These are phyloP conservation scores for Apotomis capreana DNA, from an alignment of 2,888 invertebrate species.

Conservation along the genomic window DNA sequence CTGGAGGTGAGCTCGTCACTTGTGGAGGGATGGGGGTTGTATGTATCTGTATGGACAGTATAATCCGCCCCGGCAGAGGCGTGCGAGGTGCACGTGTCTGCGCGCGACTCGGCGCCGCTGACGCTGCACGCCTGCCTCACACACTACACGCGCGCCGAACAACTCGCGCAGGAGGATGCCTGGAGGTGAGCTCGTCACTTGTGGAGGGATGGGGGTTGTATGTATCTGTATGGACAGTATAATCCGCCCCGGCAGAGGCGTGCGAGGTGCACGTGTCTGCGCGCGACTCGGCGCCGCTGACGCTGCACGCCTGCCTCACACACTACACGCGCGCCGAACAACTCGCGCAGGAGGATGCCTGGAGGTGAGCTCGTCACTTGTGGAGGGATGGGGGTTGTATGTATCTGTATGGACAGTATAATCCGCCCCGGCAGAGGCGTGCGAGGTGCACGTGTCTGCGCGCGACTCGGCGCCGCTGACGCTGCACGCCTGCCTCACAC, in stretches of 20 bases:
- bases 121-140: conserved; percentile 97
- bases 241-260: conserved; percentile 69
- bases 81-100: conserved; percentile 91
- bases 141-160: conserved; percentile 93
- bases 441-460: conserved; percentile 90
- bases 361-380: conserved; percentile 83
- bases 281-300: conserved; percentile 84
- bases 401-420: no score
- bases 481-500: conserved; percentile 95
- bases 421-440: conserved; percentile 72
- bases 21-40: no score
- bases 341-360: conserved; percentile 95
- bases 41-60: no score
- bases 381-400: no score
- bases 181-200: conserved; percentile 85
- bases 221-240: no score
- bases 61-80: conserved; percentile 68
- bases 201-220: no score
- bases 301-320: conserved; percentile 96
- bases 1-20: conserved; percentile 85
- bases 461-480: conserved; percentile 86
- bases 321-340: conserved; percentile 94
- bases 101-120: conserved; percentile 82
- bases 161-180: conserved; percentile 94
- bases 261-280: conserved; percentile 91